Evolutionary conservation across 2,888 invertebrate species (phyloP), one percentile per base, ranked within the genome.

Genomic region (Lithosia quadra): DNA sequence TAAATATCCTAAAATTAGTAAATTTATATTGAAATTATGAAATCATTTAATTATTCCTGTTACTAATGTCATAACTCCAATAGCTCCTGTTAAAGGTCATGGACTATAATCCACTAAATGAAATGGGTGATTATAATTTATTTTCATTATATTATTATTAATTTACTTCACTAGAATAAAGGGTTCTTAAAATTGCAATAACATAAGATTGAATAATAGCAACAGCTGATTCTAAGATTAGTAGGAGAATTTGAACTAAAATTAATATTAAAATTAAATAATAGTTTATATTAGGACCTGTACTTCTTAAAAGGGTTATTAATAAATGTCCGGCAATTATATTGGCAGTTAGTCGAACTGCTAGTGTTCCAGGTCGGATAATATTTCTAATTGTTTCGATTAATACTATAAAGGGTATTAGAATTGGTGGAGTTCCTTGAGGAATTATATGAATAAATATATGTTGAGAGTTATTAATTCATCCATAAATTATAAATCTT

Each of bases 331-430:
- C 97, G 1, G 97, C 96, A 95, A 97, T 97, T 96, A 97, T 97
- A 94, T 97, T 97, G n/a, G 97, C 97, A 8, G 96, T 95, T 93
- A 97, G 85, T 76, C 97, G 97, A 70, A 97, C 95, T 0, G 96
- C 96, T 93, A 97, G 90, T 4, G 97, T 97, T 88, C 95, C 92
- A 0, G 97, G 96, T 15, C 96, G 97, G 90, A 97, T 97, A 77
- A 97, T 80, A 92, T 97, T 97, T 82, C 97, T 97, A 91, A 97
- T 96, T 53, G 96, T 95, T 96, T 97, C 97, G 95, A 97, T 97
- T 90, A 96, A 88, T 10, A 97, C 97, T 95, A 97, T 96, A 93
- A 97, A 97, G 36, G 96, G 96, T 92, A 97, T 97, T 84, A 97
- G 81, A 81, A 96, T 81, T 9, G 82, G 72, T 0, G 97, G 97